Evolutionary conservation across 2,888 invertebrate genomes (phyloP).

Genomic region (Drosophila yooni): DNA sequence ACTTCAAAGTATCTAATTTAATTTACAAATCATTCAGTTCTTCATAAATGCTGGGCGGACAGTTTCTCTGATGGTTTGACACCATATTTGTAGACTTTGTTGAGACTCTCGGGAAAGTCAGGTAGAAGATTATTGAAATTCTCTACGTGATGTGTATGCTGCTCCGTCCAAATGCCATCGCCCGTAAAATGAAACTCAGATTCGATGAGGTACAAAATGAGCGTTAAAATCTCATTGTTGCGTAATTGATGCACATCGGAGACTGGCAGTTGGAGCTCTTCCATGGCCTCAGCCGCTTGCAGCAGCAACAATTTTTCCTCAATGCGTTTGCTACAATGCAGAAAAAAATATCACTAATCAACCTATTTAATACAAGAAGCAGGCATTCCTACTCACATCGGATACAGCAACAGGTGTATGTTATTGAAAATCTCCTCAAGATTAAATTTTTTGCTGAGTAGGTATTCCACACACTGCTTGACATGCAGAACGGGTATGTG

Average conservation of each 20-base stretch:
- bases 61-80: constrained; percentile 70
- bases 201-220: constrained; percentile 90
- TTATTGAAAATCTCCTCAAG: constrained; percentile 87
- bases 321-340: constrained; percentile 78
- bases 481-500: constrained; percentile 87
- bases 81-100: constrained; percentile 83
- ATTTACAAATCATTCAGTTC: constrained; percentile 31
- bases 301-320: constrained; percentile 79
- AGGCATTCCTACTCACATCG: constrained; percentile 86
- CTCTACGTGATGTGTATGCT: constrained; percentile 82
- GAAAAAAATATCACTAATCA: neutral
- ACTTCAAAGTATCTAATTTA: neutral
- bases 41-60: constrained; percentile 43
- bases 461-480: constrained; percentile 87
- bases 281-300: constrained; percentile 62
- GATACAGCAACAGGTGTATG: constrained; percentile 89
- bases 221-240: constrained; percentile 87
- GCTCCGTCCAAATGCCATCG: constrained; percentile 89
- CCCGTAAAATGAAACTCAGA: constrained; percentile 90
- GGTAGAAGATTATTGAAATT: constrained; percentile 84
- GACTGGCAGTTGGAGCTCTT: constrained; percentile 73
- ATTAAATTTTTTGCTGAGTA: constrained; percentile 86
- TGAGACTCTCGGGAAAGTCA: constrained; percentile 83
- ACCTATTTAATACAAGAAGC: neutral
- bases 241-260: constrained; percentile 81